Conservation (phyloP, 2,797 vertebrate species). For the Lagorchestes hirsutus region DNA sequence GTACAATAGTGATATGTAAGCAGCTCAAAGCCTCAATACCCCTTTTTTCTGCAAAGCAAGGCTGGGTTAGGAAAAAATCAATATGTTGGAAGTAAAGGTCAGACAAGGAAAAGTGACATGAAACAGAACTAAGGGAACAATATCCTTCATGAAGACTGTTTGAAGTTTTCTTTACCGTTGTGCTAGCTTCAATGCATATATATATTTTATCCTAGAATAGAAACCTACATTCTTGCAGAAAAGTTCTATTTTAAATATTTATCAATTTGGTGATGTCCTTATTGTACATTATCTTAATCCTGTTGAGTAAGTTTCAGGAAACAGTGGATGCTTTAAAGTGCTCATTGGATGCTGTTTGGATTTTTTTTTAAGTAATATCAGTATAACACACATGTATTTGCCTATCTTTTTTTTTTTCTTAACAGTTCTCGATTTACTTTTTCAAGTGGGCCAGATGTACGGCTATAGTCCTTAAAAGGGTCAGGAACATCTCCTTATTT, state of each 20-base stretch:
- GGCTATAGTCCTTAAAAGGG: conserved; percentile 85
- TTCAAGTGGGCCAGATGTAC: conserved; percentile 88
- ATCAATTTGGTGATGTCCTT: conserved; percentile 77
- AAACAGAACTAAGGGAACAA: conserved; percentile 88
- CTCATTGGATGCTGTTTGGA: conserved; percentile 24
- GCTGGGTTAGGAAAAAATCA: conserved; percentile 88
- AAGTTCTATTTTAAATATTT: conserved; percentile 86
- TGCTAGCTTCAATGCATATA: conserved; percentile 82
- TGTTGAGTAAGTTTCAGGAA: conserved; percentile 80
- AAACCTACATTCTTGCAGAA: conserved; percentile 80
- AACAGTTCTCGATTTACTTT: conserved; percentile 87
- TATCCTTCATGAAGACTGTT: conserved; percentile 87
- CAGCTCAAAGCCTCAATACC: conserved; percentile 87
- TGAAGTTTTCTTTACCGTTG: conserved; percentile 88
- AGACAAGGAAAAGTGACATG: conserved; percentile 87
- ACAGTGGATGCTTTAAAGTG: conserved; percentile 61
- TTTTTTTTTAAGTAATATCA: conserved; percentile 79
- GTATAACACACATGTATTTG: conserved; percentile 84
- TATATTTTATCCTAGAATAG: conserved; percentile 83
- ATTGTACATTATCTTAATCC: conserved; percentile 71
- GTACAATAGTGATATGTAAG: conserved; percentile 87
- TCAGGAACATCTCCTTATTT: conserved; percentile 86
- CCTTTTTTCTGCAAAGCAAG: conserved; percentile 89
- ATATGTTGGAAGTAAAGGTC: conserved; percentile 90
- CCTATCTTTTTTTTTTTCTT: conserved; percentile 82